Base-by-base conservation (phyloP, 1,140 invertebrate genomes). In the Argopecten irradians region DNA sequence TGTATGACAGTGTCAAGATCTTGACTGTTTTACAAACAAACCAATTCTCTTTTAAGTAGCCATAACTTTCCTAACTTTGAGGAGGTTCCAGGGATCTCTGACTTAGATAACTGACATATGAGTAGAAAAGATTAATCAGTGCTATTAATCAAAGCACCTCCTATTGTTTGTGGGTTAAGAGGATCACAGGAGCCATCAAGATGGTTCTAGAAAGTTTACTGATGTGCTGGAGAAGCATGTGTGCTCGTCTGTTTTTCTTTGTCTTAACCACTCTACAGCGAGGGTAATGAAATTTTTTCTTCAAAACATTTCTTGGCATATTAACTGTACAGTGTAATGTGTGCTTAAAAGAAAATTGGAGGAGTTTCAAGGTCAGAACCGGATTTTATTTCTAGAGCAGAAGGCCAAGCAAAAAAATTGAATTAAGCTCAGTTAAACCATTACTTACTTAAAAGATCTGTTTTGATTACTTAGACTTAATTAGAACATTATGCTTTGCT, bases 231-330 rank as follows among this genome's bases (percentile, higher is more conserved):
- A 71, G 55, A 71, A 16, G n/a, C 55, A 71, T 71, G 55, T 71
- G 55, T 71, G 14, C 55, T 71, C 16, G 55, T 71, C 55, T 71
- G 16, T 71, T 71, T 71, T 28, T n/a, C 28, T 71, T 71, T 71
- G 55, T 71, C 55, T 28, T 16, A 71, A 71, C 22, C 22, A 28
- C 28, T 28, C n/a, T 71, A 71, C 55, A 28, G n/a, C 1, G 28
- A 71, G 22, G n/a, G 19, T 28, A 71, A 71, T 71, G 55, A 71
- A 71, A 71, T 28, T 71, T n/a, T n/a, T 71, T n/a, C 55, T 71
- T 71, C 55, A 71, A 71, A 71, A 71, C 55, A 71, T 3, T 71
- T 71, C 55, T 71, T 71, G 55, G 55, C 55, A 71, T 22, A 71
- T 71, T 11, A 71, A 28, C 55, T 46, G 19, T 46, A 71, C 1